Conservation (phyloP, 2,888 invertebrate species). For the Epinotia demarniana region DNA sequence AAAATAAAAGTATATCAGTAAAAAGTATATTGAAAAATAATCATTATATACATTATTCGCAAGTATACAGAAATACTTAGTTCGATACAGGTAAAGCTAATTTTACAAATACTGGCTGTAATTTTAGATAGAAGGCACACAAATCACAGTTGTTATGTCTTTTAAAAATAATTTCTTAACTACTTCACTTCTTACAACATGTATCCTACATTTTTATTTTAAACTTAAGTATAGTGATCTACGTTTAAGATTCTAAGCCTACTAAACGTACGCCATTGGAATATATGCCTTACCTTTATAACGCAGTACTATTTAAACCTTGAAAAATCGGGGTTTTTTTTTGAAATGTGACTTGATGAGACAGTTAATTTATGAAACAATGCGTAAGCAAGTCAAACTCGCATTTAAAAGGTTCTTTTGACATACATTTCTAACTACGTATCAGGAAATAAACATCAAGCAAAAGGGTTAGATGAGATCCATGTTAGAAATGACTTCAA, state of each 20-base stretch:
- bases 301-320: background rate
- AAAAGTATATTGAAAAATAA: background rate
- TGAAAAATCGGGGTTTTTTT: background rate
- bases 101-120: slow-evolving; percentile 65
- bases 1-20: background rate
- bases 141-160: slow-evolving; percentile 64
- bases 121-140: slow-evolving; percentile 64
- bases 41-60: slow-evolving; percentile 1
- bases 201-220: background rate
- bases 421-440: background rate
- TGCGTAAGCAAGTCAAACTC: background rate
- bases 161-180: slow-evolving; percentile 19
- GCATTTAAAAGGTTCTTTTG: background rate
- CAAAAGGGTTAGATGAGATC: slow-evolving; percentile 61
- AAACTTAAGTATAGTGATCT: background rate
- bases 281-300: background rate
- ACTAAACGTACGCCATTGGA: background rate
- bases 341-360: background rate
- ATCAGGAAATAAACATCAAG: background rate
- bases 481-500: slow-evolving; percentile 62
- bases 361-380: background rate
- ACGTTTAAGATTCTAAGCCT: background rate
- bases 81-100: slow-evolving; percentile 54
- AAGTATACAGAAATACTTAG: slow-evolving; percentile 31
- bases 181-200: too few relatives aligned